phyloP scores from a whole-genome alignment of 1,140 invertebrate genomes.

The Tyrophagus putrescentiae region DNA sequence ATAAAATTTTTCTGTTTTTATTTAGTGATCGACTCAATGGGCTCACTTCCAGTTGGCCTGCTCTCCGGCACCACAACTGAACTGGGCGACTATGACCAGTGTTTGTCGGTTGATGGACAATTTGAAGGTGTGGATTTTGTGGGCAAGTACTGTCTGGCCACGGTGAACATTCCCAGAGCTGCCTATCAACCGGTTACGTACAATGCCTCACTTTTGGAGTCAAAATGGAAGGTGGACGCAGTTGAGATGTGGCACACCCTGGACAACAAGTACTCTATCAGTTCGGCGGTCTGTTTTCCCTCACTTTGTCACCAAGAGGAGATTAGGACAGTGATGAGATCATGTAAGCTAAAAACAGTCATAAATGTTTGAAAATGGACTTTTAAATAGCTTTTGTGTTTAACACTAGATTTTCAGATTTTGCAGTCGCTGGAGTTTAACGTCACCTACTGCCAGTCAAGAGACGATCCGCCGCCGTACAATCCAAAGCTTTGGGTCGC shows the following conservation, averaged over 20 bases:
- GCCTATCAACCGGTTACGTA: too few relatives aligned
- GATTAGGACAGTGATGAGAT: neutral
- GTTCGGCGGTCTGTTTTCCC: conserved; percentile 17
- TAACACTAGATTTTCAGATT: neutral
- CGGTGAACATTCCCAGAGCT: neutral
- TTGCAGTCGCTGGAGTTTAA: neutral
- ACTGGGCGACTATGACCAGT: conserved; percentile 23
- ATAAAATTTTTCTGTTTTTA: neutral
- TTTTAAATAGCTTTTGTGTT: neutral
- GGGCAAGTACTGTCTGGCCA: conserved; percentile 22
- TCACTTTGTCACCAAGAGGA: conserved; percentile 7
- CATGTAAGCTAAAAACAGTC: neutral
- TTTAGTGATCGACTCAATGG: conserved; percentile 23
- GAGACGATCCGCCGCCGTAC: neutral
- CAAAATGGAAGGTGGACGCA: neutral
- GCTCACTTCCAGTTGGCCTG: conserved; percentile 13
- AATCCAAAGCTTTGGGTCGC: neutral
- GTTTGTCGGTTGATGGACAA: conserved; percentile 12
- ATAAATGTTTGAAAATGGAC: too few relatives aligned
- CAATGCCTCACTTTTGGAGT: neutral
- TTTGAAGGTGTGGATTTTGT: conserved; percentile 17
- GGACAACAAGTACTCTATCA: conserved; percentile 16
- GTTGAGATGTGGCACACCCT: conserved; percentile 14
- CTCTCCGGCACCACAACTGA: conserved; percentile 21
- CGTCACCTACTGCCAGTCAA: conserved; percentile 8